phyloP scores from a whole-genome alignment of 2,113 vertebrate species.

The Austrofundulus limnaeus region DNA sequence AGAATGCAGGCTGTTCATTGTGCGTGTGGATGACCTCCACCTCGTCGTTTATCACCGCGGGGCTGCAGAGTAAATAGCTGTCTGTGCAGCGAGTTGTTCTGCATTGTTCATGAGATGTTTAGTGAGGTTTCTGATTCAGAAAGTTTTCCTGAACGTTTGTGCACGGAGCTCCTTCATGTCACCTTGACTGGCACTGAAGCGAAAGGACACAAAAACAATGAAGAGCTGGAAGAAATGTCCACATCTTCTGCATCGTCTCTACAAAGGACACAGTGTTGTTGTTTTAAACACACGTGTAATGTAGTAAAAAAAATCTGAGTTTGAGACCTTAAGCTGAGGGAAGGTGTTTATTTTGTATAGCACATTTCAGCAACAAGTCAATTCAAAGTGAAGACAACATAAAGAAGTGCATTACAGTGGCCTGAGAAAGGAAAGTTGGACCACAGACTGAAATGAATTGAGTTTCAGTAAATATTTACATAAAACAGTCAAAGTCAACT shows the following conservation, averaged over 20 bases:
- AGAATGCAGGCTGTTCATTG: constrained; percentile 74
- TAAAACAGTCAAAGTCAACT: too few relatives aligned
- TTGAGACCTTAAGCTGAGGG: too few relatives aligned
- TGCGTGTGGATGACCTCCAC: constrained; percentile 76
- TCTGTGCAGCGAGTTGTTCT: constrained; percentile 55
- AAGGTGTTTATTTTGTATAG: too few relatives aligned
- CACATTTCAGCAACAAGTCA: too few relatives aligned
- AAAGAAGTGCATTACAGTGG: too few relatives aligned
- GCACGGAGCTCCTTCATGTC: constrained; percentile 30
- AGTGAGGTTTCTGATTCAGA: constrained; percentile 24
- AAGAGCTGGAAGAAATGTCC: neutral
- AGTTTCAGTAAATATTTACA: too few relatives aligned
- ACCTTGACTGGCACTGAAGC: constrained; percentile 22
- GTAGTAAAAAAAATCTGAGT: neutral
- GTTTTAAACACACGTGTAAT: neutral
- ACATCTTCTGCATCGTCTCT: neutral
- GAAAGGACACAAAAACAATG: constrained; percentile 21
- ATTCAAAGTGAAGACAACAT: too few relatives aligned
- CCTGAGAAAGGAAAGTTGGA: too few relatives aligned
- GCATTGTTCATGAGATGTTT: constrained; percentile 61
- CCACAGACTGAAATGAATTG: too few relatives aligned
- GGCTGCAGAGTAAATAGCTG: constrained; percentile 56
- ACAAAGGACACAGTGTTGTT: neutral
- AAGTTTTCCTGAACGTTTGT: constrained; percentile 49
- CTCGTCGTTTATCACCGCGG: constrained; percentile 67